Conservation (phyloP, 2,888 invertebrate genomes). For the Shargacucullia verbasci region DNA sequence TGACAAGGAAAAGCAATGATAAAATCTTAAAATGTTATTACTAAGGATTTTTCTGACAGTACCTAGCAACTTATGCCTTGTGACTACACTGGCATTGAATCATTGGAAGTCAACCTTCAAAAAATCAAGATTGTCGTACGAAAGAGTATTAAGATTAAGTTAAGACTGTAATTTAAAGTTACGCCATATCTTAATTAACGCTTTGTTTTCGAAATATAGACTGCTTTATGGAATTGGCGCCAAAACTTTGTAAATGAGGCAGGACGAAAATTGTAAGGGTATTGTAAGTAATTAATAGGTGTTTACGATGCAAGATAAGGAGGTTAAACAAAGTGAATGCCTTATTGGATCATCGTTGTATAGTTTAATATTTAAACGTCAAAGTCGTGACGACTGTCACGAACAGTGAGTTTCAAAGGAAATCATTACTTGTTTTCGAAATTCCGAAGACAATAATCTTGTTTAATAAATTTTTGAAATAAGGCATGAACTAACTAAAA, state of each 20-base stretch:
- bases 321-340: slow-evolving; percentile 46
- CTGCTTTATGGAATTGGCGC: slow-evolving; percentile 37
- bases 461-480: slow-evolving; percentile 32
- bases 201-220: slow-evolving; percentile 19
- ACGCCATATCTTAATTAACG: slow-evolving; percentile 25
- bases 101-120: slow-evolving; percentile 54
- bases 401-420: slow-evolving; percentile 53
- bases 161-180: slow-evolving; percentile 31
- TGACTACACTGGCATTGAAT: slow-evolving; percentile 53
- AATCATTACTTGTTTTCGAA: slow-evolving; percentile 51
- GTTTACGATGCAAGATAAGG: slow-evolving; percentile 31
- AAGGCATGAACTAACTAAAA: slow-evolving; percentile 2
- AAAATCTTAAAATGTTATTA: background rate
- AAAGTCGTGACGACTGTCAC: slow-evolving; percentile 69
- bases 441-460: slow-evolving; percentile 26
- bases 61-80: slow-evolving; percentile 29
- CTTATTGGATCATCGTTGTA: slow-evolving; percentile 51
- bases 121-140: slow-evolving; percentile 50
- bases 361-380: slow-evolving; percentile 58
- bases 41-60: slow-evolving; percentile 32
- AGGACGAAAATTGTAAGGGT: slow-evolving; percentile 11
- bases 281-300: slow-evolving; percentile 20
- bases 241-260: slow-evolving; percentile 34
- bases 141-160: slow-evolving; percentile 23
- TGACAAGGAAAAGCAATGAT: background rate